Evolutionary conservation across 1,140 invertebrate genomes (phyloP).

Genomic region (Camponotus floridanus): DNA sequence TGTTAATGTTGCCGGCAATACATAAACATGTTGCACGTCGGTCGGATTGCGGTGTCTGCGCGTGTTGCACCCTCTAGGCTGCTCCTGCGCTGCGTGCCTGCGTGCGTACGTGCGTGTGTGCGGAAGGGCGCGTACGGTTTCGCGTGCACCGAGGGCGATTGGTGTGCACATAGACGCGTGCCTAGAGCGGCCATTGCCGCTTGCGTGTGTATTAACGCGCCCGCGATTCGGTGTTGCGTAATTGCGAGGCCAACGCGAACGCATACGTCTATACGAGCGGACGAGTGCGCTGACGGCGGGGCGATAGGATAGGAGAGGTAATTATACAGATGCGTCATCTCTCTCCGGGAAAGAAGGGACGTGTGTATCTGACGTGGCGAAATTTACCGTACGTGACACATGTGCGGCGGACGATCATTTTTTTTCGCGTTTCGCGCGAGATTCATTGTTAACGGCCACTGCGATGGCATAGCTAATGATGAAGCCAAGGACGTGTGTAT

Average conservation of each 20-base stretch:
- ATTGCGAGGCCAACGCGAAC: constrained; percentile 24
- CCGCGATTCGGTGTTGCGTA: constrained; percentile 18
- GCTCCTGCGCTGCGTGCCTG: constrained; percentile 70
- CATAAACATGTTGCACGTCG: constrained; percentile 84
- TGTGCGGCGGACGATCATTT: neutral
- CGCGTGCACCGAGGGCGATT: constrained; percentile 27
- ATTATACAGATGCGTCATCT: constrained; percentile 52
- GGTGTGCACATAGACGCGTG: neutral
- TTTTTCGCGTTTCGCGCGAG: constrained; percentile 27
- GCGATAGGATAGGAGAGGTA: constrained; percentile 40
- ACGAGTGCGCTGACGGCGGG: constrained; percentile 54
- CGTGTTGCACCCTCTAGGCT: constrained; percentile 71
- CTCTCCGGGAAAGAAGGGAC: constrained; percentile 4
- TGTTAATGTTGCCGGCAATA: constrained; percentile 83
- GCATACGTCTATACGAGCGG: neutral
- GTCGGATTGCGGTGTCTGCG: constrained; percentile 79
- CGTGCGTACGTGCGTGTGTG: constrained; percentile 1
- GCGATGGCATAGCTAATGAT: neutral
- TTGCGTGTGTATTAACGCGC: constrained; percentile 7
- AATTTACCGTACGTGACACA: constrained; percentile 50
- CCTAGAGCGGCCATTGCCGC: constrained; percentile 51
- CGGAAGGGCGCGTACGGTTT: constrained; percentile 41
- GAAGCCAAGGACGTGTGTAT: neutral
- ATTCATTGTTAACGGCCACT: constrained; percentile 9
- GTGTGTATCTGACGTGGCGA: constrained; percentile 56